phyloP scores from a whole-genome alignment of 2,888 invertebrate genomes.

The Camptogramma bilineatum region DNA sequence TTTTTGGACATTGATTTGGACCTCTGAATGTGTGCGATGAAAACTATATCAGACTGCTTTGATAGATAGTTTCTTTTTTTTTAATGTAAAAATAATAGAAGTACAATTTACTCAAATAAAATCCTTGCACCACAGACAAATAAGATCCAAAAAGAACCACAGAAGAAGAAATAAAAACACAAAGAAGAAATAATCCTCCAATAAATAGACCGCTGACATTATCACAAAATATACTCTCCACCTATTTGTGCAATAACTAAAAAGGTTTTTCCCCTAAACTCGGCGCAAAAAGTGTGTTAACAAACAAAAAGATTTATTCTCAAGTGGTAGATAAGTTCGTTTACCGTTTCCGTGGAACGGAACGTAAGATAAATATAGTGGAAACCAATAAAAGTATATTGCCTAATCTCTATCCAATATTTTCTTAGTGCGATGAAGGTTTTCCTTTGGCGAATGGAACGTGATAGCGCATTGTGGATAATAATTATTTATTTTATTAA shows the following conservation, averaged over 20 bases:
- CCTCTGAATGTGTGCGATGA: no score
- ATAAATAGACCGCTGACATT: conserved; percentile 71
- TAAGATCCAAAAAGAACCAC: conserved; percentile 42
- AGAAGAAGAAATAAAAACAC: no score
- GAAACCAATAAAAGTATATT: conserved; percentile 83
- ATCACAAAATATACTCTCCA: conserved; percentile 60
- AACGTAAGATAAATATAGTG: conserved; percentile 82
- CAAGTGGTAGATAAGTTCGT: conserved; percentile 74
- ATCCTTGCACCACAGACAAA: conserved; percentile 19
- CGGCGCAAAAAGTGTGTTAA: conserved; percentile 74
- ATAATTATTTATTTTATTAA: conserved; percentile 4
- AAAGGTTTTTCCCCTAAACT: conserved; percentile 49
- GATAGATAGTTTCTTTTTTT: no score
- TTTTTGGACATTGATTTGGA: no score
- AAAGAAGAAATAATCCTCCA: conserved; percentile 53
- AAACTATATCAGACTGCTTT: no score
- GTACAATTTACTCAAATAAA: background rate
- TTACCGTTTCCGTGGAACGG: conserved; percentile 54
- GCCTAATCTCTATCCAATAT: conserved; percentile 85
- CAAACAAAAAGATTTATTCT: conserved; percentile 83
- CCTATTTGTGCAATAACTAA: conserved; percentile 67
- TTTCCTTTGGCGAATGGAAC: conserved; percentile 65
- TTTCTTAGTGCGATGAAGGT: conserved; percentile 80
- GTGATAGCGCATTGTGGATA: conserved; percentile 53
- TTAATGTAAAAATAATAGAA: background rate